A percentile compares a stretch with the other conserved stretches of the same genome.
Conservation (phyloP, 2,888 invertebrate species). For the Calephelis perditalis region DNA sequence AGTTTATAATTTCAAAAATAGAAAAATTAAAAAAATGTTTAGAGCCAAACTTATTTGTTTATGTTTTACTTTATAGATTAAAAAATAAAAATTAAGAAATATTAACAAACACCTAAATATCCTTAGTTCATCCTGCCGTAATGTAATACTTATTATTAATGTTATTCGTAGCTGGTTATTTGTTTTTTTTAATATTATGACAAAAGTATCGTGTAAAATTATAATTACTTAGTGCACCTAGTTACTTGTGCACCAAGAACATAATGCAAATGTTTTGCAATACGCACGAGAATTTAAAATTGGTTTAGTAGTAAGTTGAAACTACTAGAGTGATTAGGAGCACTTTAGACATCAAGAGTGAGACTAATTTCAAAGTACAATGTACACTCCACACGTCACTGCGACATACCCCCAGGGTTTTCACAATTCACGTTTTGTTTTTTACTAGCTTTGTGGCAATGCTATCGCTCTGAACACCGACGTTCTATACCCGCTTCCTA, state of each 20-base stretch:
- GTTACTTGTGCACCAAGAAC: background rate
- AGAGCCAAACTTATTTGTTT: too few species aligned
- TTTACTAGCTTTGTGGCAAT: conserved; percentile 73
- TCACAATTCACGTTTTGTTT: conserved; percentile 58
- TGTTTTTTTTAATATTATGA: too few species aligned
- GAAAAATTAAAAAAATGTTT: too few species aligned
- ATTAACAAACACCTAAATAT: too few species aligned
- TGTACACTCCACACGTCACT: conserved; percentile 1
- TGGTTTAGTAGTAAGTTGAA: background rate
- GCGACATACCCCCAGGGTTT: conserved; percentile 40
- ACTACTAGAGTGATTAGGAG: background rate
- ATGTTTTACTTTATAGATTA: too few species aligned
- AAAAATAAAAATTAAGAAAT: too few species aligned
- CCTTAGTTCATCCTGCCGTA: too few species aligned
- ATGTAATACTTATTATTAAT: background rate
- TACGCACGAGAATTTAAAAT: background rate
- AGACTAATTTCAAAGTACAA: background rate
- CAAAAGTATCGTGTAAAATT: too few species aligned
- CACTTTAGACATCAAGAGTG: background rate
- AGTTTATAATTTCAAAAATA: too few species aligned
- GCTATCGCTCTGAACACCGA: conserved; percentile 63
- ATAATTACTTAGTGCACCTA: background rate
- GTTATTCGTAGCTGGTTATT: background rate
- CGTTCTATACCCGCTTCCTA: conserved; percentile 39
- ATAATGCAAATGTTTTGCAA: background rate